These are phyloP conservation scores for Luperina testacea DNA, from an alignment of 2,888 invertebrate genomes.

Conservation along the genomic window DNA sequence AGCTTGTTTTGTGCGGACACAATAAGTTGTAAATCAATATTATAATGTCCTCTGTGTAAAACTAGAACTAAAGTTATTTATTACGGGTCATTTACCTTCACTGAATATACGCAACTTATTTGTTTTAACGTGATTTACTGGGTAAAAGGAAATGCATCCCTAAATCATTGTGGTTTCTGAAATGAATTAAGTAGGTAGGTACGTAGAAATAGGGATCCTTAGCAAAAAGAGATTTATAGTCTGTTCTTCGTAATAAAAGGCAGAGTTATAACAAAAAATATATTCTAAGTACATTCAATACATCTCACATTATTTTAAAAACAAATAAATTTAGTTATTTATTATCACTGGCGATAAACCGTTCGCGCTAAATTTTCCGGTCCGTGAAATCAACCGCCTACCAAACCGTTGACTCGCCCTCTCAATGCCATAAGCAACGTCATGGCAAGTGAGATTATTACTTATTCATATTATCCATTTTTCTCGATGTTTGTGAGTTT, in stretches of 20 bases:
- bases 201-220: slow-evolving; percentile 20
- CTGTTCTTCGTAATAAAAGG: slow-evolving; percentile 10
- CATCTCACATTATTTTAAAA: slow-evolving; percentile 33
- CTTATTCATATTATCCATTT: not conserved
- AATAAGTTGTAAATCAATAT: slow-evolving; percentile 66
- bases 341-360: slow-evolving; percentile 32
- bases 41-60: slow-evolving; percentile 54
- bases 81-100: slow-evolving; percentile 42
- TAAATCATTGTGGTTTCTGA: not conserved
- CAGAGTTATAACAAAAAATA: slow-evolving; percentile 24
- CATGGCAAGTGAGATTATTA: not conserved
- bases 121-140: slow-evolving; percentile 57
- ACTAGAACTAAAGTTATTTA: slow-evolving; percentile 58
- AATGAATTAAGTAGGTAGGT: slow-evolving; percentile 20
- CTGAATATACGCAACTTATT: slow-evolving; percentile 29
- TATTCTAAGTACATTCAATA: slow-evolving; percentile 32
- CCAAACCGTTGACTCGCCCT: not conserved
- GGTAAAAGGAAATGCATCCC: slow-evolving; percentile 12
- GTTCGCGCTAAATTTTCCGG: not conserved
- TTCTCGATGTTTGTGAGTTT: not conserved
- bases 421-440: not conserved
- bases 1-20: slow-evolving; percentile 43
- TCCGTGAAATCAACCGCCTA: not conserved
- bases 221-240: not conserved
- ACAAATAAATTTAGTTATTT: slow-evolving; percentile 43